Percentiles rank a stretch among this genome's conserved stretches.
Conservation (phyloP, 2,797 vertebrate species). For the Graptemys geographica region DNA sequence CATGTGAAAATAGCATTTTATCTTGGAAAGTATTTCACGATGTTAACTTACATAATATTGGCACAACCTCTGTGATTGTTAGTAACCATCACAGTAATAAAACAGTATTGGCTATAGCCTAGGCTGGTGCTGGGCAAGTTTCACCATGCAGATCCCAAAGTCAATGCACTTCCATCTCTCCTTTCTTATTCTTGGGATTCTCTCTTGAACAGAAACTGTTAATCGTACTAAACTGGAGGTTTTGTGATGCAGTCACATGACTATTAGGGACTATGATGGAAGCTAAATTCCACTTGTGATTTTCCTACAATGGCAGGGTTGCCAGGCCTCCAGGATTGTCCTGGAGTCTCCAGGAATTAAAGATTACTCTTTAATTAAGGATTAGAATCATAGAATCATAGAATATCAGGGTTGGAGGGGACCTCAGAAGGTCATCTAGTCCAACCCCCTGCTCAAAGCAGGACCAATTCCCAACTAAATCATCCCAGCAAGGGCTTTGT, state of each 20-base stretch:
- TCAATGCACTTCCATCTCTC: not conserved
- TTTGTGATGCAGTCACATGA: not conserved
- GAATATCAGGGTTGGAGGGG: too few relatives aligned
- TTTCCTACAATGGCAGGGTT: not conserved
- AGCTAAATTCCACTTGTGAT: not conserved
- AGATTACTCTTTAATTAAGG: too few relatives aligned
- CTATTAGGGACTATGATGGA: constrained; percentile 4
- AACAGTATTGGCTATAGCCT: not conserved
- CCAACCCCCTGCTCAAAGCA: too few relatives aligned
- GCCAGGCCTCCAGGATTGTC: too few relatives aligned
- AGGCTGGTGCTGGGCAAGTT: constrained; percentile 13
- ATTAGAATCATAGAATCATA: too few relatives aligned
- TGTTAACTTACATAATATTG: not conserved
- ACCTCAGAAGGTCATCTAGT: too few relatives aligned
- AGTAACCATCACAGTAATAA: not conserved
- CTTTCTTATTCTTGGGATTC: constrained; percentile 21
- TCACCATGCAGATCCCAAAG: not conserved
- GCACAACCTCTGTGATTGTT: not conserved
- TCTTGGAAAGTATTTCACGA: not conserved
- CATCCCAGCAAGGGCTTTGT: too few relatives aligned
- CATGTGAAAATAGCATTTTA: not conserved
- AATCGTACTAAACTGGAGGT: constrained; percentile 6
- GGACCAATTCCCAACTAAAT: too few relatives aligned
- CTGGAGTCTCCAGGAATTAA: too few relatives aligned
- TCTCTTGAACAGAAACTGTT: not conserved